Evolutionary conservation across 2,888 invertebrate genomes (phyloP).

Genomic region (Miltochrista miniata): DNA sequence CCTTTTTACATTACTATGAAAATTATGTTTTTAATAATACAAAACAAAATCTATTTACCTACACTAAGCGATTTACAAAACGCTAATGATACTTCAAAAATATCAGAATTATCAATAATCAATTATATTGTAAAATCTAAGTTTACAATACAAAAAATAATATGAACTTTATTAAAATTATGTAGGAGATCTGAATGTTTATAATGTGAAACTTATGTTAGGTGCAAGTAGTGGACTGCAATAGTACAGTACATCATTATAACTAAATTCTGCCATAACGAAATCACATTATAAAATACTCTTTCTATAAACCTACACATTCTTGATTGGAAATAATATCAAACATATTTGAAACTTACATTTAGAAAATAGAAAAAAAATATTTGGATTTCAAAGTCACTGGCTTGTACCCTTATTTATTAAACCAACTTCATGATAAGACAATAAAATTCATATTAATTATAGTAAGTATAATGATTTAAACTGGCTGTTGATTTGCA

Average conservation of each 20-base stretch:
- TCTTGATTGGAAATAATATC: neutral
- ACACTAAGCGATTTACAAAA: slow-evolving; percentile 62
- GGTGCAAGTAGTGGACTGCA: slow-evolving; percentile 16
- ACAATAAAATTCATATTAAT: neutral
- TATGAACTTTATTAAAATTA: slow-evolving; percentile 44
- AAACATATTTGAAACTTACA: neutral
- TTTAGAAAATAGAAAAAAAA: no score
- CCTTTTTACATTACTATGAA: slow-evolving; percentile 51
- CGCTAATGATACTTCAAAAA: slow-evolving; percentile 49
- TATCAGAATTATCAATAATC: slow-evolving; percentile 40
- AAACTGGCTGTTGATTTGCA: no score
- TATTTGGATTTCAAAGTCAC: neutral
- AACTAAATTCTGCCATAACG: slow-evolving; percentile 38
- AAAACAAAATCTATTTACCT: slow-evolving; percentile 45
- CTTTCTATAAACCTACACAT: neutral
- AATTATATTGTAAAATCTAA: slow-evolving; percentile 34
- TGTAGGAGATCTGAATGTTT: slow-evolving; percentile 48
- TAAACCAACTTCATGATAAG: no score
- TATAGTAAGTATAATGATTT: neutral
- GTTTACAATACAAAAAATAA: slow-evolving; percentile 35
- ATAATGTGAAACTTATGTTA: slow-evolving; percentile 33
- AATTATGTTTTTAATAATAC: slow-evolving; percentile 37
- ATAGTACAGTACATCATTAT: slow-evolving; percentile 18
- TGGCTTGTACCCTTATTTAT: neutral
- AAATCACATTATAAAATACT: slow-evolving; percentile 35